These are phyloP conservation scores for Corythornis madagascariensis DNA, from an alignment of 2,113 vertebrate genomes.

Conservation along the genomic window DNA sequence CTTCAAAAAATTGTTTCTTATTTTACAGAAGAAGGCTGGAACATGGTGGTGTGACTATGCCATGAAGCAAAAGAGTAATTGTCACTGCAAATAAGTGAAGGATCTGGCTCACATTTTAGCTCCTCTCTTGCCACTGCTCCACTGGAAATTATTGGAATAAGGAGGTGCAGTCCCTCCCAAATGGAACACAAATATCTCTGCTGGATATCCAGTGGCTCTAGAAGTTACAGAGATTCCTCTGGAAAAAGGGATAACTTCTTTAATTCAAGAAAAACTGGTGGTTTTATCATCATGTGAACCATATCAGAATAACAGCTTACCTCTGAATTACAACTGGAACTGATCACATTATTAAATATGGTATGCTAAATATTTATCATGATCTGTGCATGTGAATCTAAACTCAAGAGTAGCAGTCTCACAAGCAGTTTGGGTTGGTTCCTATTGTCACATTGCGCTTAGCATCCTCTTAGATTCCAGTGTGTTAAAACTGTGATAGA, in stretches of 20 bases:
- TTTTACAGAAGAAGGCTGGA: not conserved
- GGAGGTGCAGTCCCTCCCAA: not conserved
- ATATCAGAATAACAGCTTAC: not conserved
- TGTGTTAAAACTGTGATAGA: not conserved
- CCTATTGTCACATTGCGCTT: not conserved
- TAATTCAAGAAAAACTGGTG: not conserved
- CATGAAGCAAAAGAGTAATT: not conserved
- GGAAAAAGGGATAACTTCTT: not conserved
- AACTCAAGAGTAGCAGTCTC: not conserved
- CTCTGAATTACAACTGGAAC: not conserved
- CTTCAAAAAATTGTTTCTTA: not conserved
- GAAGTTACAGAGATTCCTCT: not conserved
- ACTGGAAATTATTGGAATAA: not conserved
- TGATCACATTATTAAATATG: not conserved
- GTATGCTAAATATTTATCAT: not conserved
- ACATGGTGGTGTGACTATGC: not conserved
- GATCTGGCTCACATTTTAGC: not conserved
- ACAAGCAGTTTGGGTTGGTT: not conserved
- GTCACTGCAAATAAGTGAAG: not conserved
- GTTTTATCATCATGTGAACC: not conserved
- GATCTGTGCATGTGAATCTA: accelerated
- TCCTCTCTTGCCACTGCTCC: not conserved
- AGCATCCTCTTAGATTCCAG: not conserved
- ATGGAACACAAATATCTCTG: not conserved
- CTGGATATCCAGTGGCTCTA: not conserved